Conservation (phyloP, 2,888 invertebrate genomes). For the Heliothis peltigera region DNA sequence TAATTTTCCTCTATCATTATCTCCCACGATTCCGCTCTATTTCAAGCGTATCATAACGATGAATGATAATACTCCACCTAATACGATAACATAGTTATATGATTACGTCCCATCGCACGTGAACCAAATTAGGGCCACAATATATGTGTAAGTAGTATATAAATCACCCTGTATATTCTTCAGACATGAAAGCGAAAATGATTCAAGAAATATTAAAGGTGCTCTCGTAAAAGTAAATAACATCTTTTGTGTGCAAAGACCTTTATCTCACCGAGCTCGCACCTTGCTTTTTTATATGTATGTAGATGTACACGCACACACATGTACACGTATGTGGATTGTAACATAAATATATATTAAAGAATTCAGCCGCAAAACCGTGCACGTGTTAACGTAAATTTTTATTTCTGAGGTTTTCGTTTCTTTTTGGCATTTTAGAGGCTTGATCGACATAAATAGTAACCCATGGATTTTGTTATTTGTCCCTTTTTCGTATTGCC, state of each 20-base stretch:
- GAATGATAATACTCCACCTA: conserved; percentile 32
- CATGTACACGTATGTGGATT: conserved; percentile 47
- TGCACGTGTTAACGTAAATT: conserved; percentile 15
- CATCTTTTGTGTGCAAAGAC: conserved; percentile 63
- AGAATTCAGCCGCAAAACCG: conserved; percentile 33
- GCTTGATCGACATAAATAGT: conserved; percentile 14
- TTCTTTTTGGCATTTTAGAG: conserved; percentile 18
- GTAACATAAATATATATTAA: conserved; percentile 50
- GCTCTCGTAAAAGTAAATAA: conserved; percentile 67
- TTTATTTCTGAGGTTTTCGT: conserved; percentile 20
- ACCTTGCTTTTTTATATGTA: conserved; percentile 53
- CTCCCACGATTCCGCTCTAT: conserved; percentile 31
- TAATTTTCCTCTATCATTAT: conserved; percentile 21
- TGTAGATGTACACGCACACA: conserved; percentile 37
- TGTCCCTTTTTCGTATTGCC: conserved; percentile 1
- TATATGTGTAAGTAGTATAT: conserved; percentile 23
- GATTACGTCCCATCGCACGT: conserved; percentile 15
- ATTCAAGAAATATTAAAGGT: conserved; percentile 56
- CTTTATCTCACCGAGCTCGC: conserved; percentile 57
- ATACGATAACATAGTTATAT: conserved; percentile 12
- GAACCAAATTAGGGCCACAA: conserved; percentile 34
- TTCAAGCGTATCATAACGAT: conserved; percentile 37
- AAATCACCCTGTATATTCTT: conserved; percentile 18
- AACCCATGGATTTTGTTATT: conserved; percentile 1
- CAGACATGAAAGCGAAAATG: conserved; percentile 46